These are phyloP conservation scores for Tetragnatha versicolor DNA, from an alignment of 1,140 invertebrate species.

Conservation along the genomic window DNA sequence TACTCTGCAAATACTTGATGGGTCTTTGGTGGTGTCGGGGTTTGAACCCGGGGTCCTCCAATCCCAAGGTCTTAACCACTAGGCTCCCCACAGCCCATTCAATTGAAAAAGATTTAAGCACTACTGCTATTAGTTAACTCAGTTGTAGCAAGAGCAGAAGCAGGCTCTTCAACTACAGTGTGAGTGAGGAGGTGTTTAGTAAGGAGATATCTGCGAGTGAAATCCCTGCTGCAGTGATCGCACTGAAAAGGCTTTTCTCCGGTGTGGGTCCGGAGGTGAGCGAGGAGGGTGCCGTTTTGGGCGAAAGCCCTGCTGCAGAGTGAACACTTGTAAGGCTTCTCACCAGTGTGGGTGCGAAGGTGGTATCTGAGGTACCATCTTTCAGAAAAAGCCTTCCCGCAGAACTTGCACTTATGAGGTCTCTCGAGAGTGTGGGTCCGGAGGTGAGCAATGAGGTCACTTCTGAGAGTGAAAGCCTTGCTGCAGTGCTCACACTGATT, in stretches of 20 bases:
- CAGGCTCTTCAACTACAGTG: too few relatives aligned
- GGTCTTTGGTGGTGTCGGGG: too few relatives aligned
- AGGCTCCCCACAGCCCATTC: too few relatives aligned
- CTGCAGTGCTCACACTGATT: neutral
- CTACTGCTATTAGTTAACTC: too few relatives aligned
- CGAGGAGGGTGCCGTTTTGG: neutral
- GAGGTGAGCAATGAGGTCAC: neutral
- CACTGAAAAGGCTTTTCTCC: conserved; percentile 4
- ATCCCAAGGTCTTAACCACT: too few relatives aligned
- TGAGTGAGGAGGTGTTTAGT: neutral
- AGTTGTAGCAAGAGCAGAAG: too few relatives aligned
- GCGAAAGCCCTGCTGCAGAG: conserved; percentile 57
- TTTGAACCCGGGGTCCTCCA: too few relatives aligned
- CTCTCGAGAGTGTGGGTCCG: conserved; percentile 1
- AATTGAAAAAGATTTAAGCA: too few relatives aligned
- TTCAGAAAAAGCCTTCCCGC: neutral
- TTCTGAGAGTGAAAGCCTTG: neutral
- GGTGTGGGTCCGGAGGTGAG: neutral
- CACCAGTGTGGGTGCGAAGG: conserved; percentile 58
- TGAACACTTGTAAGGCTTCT: conserved; percentile 60
- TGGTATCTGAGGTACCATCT: conserved; percentile 53
- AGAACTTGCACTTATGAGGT: neutral
- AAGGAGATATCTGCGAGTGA: neutral
- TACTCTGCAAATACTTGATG: too few relatives aligned
- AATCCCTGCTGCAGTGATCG: neutral